Evolutionary conservation across 2,888 invertebrate genomes (phyloP).

Genomic region (Phortica magna): DNA sequence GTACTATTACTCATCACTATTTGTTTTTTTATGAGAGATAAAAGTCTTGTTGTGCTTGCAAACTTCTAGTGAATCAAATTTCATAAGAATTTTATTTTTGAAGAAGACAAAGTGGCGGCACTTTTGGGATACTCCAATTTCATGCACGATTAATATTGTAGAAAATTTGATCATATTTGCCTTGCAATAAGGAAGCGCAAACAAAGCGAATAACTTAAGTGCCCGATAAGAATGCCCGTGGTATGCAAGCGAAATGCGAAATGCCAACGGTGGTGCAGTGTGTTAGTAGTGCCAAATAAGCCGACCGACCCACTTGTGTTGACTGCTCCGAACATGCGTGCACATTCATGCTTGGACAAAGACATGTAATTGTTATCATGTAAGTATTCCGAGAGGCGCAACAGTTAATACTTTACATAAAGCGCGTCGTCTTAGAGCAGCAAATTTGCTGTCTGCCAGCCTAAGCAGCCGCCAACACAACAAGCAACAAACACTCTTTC

Average conservation of each 20-base stretch:
- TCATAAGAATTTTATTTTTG: not conserved
- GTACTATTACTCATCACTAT: no score
- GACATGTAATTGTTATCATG: constrained; percentile 16
- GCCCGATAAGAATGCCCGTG: not conserved
- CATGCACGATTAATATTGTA: not conserved
- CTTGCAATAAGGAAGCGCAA: constrained; percentile 23
- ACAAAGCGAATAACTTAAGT: not conserved
- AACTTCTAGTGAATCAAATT: not conserved
- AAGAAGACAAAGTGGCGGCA: not conserved
- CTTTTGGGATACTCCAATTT: constrained; percentile 2
- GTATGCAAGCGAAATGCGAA: not conserved
- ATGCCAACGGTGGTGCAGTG: not conserved
- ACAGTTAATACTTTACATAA: no score
- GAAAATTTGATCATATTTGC: not conserved
- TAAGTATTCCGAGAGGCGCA: not conserved
- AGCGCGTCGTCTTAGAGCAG: not conserved
- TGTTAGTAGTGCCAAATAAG: constrained; percentile 12
- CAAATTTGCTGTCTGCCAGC: not conserved
- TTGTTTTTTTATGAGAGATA: no score
- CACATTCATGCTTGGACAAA: not conserved
- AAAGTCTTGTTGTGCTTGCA: no score
- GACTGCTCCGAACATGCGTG: not conserved
- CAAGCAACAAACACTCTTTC: not conserved
- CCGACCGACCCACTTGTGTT: not conserved
- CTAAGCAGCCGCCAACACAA: not conserved